Percentiles rank a stretch among this genome's conserved stretches.
Evolutionary conservation across 2,888 invertebrate species (phyloP).

Genomic region (Melinaea marsaeus): DNA sequence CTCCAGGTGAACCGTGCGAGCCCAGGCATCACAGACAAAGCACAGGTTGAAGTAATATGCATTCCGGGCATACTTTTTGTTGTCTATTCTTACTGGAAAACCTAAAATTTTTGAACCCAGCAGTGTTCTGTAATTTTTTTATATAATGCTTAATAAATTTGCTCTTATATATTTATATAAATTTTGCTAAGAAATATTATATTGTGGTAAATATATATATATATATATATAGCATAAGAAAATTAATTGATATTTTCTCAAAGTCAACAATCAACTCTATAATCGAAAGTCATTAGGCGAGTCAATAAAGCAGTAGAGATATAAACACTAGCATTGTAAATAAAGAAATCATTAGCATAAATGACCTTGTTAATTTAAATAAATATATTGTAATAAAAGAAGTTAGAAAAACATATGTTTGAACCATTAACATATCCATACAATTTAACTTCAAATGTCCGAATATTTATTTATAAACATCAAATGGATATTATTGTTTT

Average conservation of each 20-base stretch:
- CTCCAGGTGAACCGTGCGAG: conserved; percentile 87
- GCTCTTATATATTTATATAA: background rate
- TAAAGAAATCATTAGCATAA: conserved; percentile 3
- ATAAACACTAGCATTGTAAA: background rate
- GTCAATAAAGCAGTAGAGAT: conserved; percentile 3
- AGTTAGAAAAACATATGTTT: no score
- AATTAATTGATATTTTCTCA: background rate
- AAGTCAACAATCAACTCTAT: background rate
- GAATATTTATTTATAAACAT: no score
- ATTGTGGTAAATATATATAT: no score
- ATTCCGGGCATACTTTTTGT: conserved; percentile 88
- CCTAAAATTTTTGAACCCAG: conserved; percentile 87
- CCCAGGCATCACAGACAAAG: conserved; percentile 87
- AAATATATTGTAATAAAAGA: no score
- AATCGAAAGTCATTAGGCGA: background rate
- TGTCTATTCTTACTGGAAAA: conserved; percentile 87
- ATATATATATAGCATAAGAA: no score
- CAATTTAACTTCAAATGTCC: no score
- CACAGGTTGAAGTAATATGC: conserved; percentile 90
- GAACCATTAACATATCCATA: no score
- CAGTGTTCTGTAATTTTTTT: conserved; percentile 76
- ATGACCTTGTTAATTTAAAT: background rate
- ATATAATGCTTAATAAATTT: background rate
- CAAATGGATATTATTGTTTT: background rate
- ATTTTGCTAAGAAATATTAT: conserved; percentile 2